Conservation (phyloP, 2,797 vertebrate genomes). For the Muraenolepis orangiensis region DNA sequence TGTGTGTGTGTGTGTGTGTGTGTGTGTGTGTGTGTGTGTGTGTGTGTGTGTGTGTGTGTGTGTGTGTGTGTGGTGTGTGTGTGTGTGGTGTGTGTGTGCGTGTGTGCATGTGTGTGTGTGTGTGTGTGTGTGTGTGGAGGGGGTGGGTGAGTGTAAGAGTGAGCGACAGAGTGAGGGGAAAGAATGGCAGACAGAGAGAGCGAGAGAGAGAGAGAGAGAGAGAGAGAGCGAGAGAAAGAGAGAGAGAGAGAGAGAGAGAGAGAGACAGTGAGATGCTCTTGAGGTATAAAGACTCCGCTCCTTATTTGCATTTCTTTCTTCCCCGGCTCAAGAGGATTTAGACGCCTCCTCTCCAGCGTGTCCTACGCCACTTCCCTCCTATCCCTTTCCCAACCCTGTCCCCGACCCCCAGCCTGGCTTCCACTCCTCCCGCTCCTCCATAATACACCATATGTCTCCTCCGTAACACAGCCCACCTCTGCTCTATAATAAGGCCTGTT, state of each 20-base stretch:
- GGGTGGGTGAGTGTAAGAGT: not conserved
- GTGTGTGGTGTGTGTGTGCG: conserved; percentile 26
- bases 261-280: conserved; percentile 31
- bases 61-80: conserved; percentile 44
- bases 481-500: conserved; percentile 14
- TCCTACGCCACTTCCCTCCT: not conserved
- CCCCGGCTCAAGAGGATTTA: conserved; percentile 48
- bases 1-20: not conserved
- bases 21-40: conserved; percentile 1
- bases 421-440: conserved; percentile 11
- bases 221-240: not conserved
- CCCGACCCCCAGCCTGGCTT: conserved; percentile 18
- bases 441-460: conserved; percentile 24
- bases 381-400: conserved; percentile 20
- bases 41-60: not conserved
- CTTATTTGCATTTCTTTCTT: conserved; percentile 59
- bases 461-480: conserved; percentile 22
- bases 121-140: no score
- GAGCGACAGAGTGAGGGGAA: not conserved
- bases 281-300: conserved; percentile 30
- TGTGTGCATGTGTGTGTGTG: not conserved
- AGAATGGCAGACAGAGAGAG: not conserved
- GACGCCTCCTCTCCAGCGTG: conserved; percentile 48
- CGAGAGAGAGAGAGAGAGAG: no score
- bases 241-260: conserved; percentile 15